Evolutionary conservation across 2,797 vertebrate genomes (phyloP).

Genomic region (Streptopelia turtur): DNA sequence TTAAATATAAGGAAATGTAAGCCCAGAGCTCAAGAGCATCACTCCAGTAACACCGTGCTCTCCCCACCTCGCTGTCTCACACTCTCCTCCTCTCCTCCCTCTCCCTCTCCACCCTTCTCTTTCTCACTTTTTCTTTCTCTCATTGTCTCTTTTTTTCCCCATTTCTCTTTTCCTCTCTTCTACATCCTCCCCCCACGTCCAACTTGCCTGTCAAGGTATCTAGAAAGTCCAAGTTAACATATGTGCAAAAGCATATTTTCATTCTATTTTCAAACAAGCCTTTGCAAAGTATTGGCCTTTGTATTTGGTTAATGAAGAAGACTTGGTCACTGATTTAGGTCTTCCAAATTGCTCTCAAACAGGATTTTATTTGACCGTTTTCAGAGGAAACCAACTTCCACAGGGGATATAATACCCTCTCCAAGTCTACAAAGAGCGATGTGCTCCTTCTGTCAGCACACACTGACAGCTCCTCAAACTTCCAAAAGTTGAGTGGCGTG

Average conservation of each 20-base stretch:
- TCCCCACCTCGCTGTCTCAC: neutral
- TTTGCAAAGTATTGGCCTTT: neutral
- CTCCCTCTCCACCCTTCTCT: neutral
- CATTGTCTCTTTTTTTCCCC: neutral
- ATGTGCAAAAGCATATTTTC: neutral
- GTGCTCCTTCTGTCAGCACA: neutral
- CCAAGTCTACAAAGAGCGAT: accelerated
- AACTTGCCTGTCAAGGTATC: neutral
- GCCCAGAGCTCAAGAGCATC: neutral
- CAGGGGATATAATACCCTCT: neutral
- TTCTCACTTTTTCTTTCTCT: neutral
- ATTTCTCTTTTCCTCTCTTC: neutral
- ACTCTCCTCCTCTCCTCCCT: neutral
- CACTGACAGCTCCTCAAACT: neutral
- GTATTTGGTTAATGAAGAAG: neutral
- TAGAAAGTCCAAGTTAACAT: neutral
- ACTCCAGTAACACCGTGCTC: neutral
- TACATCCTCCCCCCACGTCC: neutral
- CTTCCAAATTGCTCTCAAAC: neutral
- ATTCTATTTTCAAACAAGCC: neutral
- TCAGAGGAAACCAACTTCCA: neutral
- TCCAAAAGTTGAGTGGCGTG: neutral
- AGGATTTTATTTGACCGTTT: neutral
- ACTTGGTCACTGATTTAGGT: neutral
- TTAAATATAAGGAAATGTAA: neutral